phyloP scores from a whole-genome alignment of 2,797 vertebrate genomes.

The Antrozous pallidus region DNA sequence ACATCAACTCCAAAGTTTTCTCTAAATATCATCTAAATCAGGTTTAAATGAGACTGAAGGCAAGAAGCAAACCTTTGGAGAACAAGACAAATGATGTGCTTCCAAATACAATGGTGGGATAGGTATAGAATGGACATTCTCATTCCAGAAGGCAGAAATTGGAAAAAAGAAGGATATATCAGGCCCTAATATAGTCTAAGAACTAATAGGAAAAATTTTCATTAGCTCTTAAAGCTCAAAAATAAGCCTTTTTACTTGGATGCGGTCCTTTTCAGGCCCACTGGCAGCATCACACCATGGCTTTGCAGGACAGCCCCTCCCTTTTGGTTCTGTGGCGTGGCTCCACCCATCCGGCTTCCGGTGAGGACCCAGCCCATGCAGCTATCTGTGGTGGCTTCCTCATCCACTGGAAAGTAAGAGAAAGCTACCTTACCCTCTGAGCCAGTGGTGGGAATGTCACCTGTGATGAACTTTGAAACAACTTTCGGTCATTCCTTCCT shows the following conservation, averaged over 20 bases:
- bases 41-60: background rate
- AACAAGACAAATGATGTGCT: background rate
- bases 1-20: background rate
- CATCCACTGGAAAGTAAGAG: background rate
- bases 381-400: too few relatives aligned
- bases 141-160: background rate
- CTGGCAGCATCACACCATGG: background rate
- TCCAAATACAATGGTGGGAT: background rate
- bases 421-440: background rate
- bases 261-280: background rate
- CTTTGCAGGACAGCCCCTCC: background rate
- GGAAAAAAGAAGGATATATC: background rate
- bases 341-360: background rate
- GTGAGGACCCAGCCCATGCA: fast-evolving
- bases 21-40: background rate
- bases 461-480: background rate
- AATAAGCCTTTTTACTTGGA: background rate
- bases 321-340: background rate
- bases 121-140: background rate
- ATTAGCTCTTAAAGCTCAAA: background rate
- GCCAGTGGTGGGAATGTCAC: too few relatives aligned
- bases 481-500: background rate
- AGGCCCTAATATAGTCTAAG: background rate
- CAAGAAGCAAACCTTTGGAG: background rate
- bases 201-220: background rate